phyloP scores from a whole-genome alignment of 2,113 vertebrate species.

The Phylloscopus trochilus region DNA sequence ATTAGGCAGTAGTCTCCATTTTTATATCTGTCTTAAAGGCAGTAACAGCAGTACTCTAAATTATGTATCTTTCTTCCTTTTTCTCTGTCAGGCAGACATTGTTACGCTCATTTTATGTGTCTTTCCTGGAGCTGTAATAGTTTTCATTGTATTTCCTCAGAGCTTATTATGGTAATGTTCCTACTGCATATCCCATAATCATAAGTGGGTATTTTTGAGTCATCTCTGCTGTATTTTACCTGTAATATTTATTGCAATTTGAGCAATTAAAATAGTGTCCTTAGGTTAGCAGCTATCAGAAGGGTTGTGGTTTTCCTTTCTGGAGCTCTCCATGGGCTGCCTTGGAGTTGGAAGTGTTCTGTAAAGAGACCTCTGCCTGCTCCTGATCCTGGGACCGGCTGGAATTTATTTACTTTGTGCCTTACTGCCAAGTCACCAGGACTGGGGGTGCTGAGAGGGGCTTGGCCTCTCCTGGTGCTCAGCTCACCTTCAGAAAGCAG shows the following conservation, averaged over 20 bases:
- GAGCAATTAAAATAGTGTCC: slow-evolving; percentile 39
- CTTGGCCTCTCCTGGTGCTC: not conserved
- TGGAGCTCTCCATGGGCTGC: not conserved
- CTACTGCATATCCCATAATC: not conserved
- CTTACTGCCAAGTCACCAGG: not conserved
- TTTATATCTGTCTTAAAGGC: slow-evolving; percentile 36
- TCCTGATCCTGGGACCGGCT: not conserved
- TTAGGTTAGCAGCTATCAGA: not conserved
- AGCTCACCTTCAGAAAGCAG: not conserved
- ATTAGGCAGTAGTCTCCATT: slow-evolving; percentile 10
- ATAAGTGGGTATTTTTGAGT: not conserved
- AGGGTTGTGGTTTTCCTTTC: not conserved
- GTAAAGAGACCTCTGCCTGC: not conserved
- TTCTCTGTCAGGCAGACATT: slow-evolving; percentile 29
- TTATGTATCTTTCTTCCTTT: slow-evolving; percentile 29
- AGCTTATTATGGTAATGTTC: slow-evolving; percentile 48
- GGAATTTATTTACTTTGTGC: not conserved
- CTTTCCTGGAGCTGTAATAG: slow-evolving; percentile 40
- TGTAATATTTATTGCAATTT: not conserved
- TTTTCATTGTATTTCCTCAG: slow-evolving; percentile 53
- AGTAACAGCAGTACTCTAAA: slow-evolving; percentile 17
- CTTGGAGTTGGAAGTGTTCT: not conserved
- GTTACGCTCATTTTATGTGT: slow-evolving; percentile 40
- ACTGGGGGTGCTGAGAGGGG: too few relatives aligned
- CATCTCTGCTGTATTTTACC: not conserved